Evolutionary conservation across 2,797 vertebrate species (phyloP).

Genomic region (Florisuga fusca): DNA sequence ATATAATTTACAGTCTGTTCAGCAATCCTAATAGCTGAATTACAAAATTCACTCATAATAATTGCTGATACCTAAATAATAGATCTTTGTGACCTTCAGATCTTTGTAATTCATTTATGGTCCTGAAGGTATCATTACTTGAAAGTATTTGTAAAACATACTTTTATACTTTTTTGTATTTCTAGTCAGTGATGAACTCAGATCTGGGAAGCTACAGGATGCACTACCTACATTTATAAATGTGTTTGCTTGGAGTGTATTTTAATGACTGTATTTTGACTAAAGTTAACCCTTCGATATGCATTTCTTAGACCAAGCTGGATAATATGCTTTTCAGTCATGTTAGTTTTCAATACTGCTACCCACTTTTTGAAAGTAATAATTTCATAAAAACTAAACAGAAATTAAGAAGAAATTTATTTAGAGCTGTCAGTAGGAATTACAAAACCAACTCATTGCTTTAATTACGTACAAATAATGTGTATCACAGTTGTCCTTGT

Average conservation of each 20-base stretch:
- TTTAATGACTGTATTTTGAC: not conserved
- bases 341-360: not conserved
- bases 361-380: not conserved
- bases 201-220: not conserved
- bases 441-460: not conserved
- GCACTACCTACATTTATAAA: not conserved
- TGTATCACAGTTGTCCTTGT: not conserved
- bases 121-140: slow-evolving; percentile 19
- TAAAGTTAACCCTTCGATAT: not conserved
- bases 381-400: not conserved
- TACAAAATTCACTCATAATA: not conserved
- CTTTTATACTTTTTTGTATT: not conserved
- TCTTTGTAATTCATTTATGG: not conserved
- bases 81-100: not conserved
- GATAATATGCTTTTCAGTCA: not conserved
- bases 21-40: not conserved
- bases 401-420: not conserved
- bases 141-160: not conserved
- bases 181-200: not conserved
- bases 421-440: not conserved
- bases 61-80: not conserved
- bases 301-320: not conserved
- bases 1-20: not conserved
- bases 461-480: not conserved
- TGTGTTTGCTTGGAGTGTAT: not conserved